A percentile compares a stretch with the other conserved stretches of the same genome.
Conservation (phyloP, 2,113 vertebrate genomes). For the Hylia prasina region DNA sequence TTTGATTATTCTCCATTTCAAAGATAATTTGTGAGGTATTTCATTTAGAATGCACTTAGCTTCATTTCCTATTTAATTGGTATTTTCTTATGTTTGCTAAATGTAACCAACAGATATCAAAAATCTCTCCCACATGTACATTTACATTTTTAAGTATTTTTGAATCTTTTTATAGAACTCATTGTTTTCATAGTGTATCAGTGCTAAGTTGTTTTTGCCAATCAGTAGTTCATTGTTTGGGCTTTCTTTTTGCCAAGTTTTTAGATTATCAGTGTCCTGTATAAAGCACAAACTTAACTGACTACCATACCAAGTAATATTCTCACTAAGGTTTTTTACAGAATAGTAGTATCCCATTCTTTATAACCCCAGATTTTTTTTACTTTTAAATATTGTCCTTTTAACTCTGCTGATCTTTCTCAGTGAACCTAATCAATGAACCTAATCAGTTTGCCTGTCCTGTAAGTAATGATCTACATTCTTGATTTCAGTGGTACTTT, state of each 20-base stretch:
- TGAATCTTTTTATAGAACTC: background rate
- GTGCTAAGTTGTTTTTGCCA: background rate
- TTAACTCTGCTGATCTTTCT: background rate
- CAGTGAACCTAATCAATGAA: background rate
- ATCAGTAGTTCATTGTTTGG: background rate
- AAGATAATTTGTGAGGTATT: background rate
- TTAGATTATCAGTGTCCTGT: background rate
- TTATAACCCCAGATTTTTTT: background rate
- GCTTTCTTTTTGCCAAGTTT: background rate
- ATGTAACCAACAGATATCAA: background rate
- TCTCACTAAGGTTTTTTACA: background rate
- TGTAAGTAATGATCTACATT: background rate
- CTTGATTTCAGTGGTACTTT: background rate
- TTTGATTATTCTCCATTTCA: background rate
- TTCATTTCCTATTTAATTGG: background rate
- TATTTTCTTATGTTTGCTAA: background rate
- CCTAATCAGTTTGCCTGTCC: background rate
- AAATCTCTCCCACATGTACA: background rate
- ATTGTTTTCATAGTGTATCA: background rate
- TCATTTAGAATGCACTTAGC: background rate
- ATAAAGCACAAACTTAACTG: background rate
- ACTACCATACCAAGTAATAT: background rate
- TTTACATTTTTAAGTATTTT: background rate
- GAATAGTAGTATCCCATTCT: background rate
- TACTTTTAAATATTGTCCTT: background rate